Evolutionary conservation across 1,140 invertebrate species (phyloP).

Genomic region (Melipona quadrifasciata): DNA sequence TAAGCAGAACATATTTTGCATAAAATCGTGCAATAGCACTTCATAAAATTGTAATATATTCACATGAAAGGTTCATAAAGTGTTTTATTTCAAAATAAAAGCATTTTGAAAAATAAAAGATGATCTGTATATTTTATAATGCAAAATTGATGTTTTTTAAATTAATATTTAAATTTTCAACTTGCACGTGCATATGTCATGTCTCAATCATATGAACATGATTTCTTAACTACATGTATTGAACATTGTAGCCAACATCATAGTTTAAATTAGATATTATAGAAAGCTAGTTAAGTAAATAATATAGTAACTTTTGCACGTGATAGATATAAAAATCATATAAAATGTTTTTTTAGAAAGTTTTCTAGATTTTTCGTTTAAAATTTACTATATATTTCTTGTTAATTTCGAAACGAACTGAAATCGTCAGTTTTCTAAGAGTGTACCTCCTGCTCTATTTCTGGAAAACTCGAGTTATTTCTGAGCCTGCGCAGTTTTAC

Average conservation of each 20-base stretch:
- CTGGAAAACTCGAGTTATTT: slow-evolving; percentile 15
- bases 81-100: background rate
- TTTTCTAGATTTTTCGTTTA: background rate
- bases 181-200: background rate
- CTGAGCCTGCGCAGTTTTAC: slow-evolving; percentile 17
- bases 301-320: background rate
- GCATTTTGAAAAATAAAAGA: background rate
- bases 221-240: background rate
- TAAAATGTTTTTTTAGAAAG: background rate
- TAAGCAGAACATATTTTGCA: slow-evolving; percentile 19
- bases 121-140: background rate
- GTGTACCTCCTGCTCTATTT: slow-evolving; percentile 16
- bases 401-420: background rate
- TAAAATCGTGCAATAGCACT: slow-evolving; percentile 21
- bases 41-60: background rate
- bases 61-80: background rate
- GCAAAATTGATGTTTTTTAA: background rate
- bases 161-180: background rate
- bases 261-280: background rate
- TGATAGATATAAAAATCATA: background rate
- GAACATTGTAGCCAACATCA: slow-evolving; percentile 17
- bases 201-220: background rate
- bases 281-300: background rate
- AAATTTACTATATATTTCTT: background rate
- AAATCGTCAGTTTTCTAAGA: background rate